Evolutionary conservation across 2,113 vertebrate genomes (phyloP), one percentile per base, ranked within the genome.

Genomic region (Hippopotamus amphibius): DNA sequence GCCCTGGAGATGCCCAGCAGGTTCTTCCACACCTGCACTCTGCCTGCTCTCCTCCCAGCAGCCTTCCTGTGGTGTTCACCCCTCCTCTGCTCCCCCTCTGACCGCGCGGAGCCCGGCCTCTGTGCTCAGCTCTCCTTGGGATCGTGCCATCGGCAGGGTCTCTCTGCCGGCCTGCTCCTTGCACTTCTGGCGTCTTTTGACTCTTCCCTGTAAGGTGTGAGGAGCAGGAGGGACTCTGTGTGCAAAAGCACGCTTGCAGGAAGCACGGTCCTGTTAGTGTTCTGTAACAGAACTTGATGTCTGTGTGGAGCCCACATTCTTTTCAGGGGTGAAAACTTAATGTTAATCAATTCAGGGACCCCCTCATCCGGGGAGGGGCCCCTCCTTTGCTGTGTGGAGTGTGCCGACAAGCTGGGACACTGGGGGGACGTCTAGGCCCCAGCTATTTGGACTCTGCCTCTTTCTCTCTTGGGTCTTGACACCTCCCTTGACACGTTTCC

Each of bases 381-480:
- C 43, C 43, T 80, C 10, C 37, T 85, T 59, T 37, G 22, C 33
- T 96, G 50, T 50, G 17, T 11, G 76, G 76, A 88, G 50, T 7
- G 19, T 57, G 59, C 43, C 76, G 43, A 16, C 46, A 33, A 4
- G 3, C 14, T 0, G 5, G 69, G 69, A 37, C 37, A 3, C 41
- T 37, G 48, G 41, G 84, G 37, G 19, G 30, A 13, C 11, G 2
- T 7, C 0, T 2, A 59, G 69, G 41, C n/a, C 22, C 53, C 0
- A 0, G 59, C 14, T 16, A 43, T 69, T 63, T 46, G 61, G 59
- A 30, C 15, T 22, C 24, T 33, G 68, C 4, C 6, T 81, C 19
- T 37, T 87, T 16, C n/a, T 93, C 50, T 93, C 55, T 30, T 21
- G 43, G 48, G 41, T 84, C 50, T 88, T 74, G 46, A 69, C 59